Conservation (phyloP, 30 jellyfish, hydroid and myxozoan genomes). For the Hydra vulgaris region DNA sequence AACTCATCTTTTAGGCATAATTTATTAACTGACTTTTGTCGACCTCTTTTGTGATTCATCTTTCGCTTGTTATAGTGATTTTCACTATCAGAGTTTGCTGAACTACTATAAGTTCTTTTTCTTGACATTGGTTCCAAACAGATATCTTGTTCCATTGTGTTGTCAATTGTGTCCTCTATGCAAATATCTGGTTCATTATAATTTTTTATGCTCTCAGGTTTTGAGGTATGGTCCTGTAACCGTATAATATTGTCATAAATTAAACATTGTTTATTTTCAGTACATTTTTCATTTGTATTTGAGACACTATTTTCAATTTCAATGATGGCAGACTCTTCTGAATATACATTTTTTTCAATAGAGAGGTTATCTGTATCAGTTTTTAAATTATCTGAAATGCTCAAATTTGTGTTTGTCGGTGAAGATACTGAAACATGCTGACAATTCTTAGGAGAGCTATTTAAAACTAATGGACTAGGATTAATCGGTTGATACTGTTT, state of each 20-base stretch:
- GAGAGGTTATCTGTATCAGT: conserved; percentile 10
- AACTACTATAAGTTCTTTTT: conserved; percentile 90
- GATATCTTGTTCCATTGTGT: conserved; percentile 36
- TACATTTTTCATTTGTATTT: background rate
- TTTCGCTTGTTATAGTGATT: conserved; percentile 25
- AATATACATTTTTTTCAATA: background rate
- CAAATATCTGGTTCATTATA: background rate
- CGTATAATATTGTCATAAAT: background rate
- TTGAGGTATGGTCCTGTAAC: background rate
- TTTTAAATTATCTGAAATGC: conserved; percentile 15
- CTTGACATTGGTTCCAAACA: conserved; percentile 40
- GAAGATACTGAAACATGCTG: conserved; percentile 11
- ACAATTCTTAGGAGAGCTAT: conserved; percentile 22
- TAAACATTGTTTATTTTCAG: background rate
- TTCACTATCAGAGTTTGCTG: conserved; percentile 95
- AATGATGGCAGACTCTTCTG: background rate
- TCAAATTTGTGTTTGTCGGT: conserved; percentile 6
- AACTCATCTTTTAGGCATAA: conserved; percentile 62
- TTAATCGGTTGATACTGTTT: conserved; percentile 68
- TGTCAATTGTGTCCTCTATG: conserved; percentile 3
- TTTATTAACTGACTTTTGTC: conserved; percentile 46
- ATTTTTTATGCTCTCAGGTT: background rate
- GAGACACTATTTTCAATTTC: conserved; percentile 1
- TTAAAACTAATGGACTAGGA: conserved; percentile 61
- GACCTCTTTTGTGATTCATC: conserved; percentile 56